Conservation (phyloP, 1,140 invertebrate species). For the Patella vulgata region DNA sequence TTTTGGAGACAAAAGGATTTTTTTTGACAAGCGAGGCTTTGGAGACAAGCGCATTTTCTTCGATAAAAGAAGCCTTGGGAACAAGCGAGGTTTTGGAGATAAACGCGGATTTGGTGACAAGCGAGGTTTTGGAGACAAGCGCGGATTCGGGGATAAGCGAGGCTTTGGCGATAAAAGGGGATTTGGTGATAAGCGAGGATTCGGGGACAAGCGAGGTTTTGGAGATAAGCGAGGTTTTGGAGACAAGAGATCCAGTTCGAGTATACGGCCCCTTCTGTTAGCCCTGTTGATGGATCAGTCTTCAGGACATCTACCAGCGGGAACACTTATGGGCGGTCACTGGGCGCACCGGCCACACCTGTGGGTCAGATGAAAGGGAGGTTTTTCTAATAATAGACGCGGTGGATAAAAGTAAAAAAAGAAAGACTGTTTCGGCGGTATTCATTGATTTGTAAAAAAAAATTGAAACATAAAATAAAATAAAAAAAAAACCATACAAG, state of each 20-base stretch:
- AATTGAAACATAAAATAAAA: no score
- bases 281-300: constrained; percentile 6
- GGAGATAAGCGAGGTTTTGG: constrained; percentile 25
- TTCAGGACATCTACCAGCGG: constrained; percentile 7
- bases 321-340: constrained; percentile 17
- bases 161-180: constrained; percentile 38
- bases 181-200: constrained; percentile 28
- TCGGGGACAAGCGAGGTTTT: constrained; percentile 33
- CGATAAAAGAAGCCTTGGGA: constrained; percentile 36
- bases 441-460: no score
- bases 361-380: no score
- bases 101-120: constrained; percentile 41
- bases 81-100: constrained; percentile 36
- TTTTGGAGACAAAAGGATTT: constrained; percentile 22
- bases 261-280: constrained; percentile 6
- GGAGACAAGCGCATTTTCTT: constrained; percentile 32
- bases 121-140: constrained; percentile 28
- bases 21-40: constrained; percentile 35
- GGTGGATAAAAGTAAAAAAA: no score
- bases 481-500: no score
- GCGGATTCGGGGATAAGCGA: constrained; percentile 34
- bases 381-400: no score
- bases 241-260: constrained; percentile 1
- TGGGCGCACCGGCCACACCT: neutral
- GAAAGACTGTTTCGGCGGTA: no score